Conservation (phyloP, 1,140 invertebrate species). For the Diorhabda carinulata region DNA sequence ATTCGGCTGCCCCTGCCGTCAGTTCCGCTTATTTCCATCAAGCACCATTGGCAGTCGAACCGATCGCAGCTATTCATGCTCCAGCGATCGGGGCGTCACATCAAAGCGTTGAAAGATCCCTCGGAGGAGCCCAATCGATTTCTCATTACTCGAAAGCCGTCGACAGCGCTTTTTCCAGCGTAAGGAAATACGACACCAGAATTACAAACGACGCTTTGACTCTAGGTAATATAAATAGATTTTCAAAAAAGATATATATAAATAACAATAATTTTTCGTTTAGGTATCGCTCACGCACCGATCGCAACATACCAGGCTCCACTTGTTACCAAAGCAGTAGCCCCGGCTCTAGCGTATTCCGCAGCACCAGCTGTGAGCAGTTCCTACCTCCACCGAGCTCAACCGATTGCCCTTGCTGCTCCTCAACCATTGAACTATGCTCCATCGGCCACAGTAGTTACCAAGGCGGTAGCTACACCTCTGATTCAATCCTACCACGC, state of each 20-base stretch:
- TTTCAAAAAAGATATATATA: no score
- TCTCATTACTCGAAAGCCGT: conserved; percentile 60
- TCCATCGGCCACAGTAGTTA: conserved; percentile 35
- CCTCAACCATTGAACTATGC: neutral
- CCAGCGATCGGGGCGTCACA: conserved; percentile 53
- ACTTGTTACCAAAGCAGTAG: neutral
- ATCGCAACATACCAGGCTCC: conserved; percentile 12
- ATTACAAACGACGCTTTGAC: conserved; percentile 56
- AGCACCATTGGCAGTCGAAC: conserved; percentile 34
- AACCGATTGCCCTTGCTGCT: neutral
- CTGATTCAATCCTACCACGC: conserved; percentile 21
- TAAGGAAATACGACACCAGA: conserved; percentile 59
- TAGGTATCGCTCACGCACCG: conserved; percentile 13
- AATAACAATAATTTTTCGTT: conserved; percentile 27
- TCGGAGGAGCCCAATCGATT: conserved; percentile 55
- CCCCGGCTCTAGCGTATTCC: conserved; percentile 6
- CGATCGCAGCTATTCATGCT: conserved; percentile 45
- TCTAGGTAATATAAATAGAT: conserved; percentile 4
- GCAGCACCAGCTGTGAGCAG: conserved; percentile 17
- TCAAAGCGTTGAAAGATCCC: conserved; percentile 54
- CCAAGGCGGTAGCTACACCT: conserved; percentile 34
- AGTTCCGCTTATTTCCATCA: conserved; percentile 27
- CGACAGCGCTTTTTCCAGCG: conserved; percentile 60
- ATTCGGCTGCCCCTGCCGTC: conserved; percentile 37
- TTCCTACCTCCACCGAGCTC: conserved; percentile 33